These are phyloP conservation scores for Corapipo altera DNA, from an alignment of 2,113 vertebrate species.

Conservation along the genomic window DNA sequence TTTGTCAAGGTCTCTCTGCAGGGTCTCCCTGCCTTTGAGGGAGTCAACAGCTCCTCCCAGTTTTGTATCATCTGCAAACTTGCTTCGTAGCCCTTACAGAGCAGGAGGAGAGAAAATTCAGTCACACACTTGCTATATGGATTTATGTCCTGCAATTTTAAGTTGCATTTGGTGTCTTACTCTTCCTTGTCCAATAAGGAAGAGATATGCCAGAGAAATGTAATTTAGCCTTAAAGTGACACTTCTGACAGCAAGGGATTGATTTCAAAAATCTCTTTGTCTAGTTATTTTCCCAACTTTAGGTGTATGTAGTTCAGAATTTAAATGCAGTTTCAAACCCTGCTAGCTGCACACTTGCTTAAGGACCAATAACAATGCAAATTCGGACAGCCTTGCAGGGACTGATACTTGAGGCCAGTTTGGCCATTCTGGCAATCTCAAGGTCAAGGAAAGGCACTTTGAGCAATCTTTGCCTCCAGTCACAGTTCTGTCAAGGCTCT, in stretches of 20 bases:
- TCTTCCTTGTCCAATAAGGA: background rate
- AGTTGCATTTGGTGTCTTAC: background rate
- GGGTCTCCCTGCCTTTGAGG: background rate
- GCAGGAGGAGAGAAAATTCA: background rate
- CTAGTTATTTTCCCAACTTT: background rate
- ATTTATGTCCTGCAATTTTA: background rate
- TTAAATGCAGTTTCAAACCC: background rate
- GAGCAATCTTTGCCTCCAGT: background rate
- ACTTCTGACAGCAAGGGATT: background rate
- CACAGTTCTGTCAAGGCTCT: background rate
- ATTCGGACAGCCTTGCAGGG: background rate
- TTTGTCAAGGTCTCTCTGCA: background rate
- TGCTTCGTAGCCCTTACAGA: background rate
- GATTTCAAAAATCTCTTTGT: background rate
- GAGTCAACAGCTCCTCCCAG: background rate
- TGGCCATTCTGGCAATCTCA: background rate
- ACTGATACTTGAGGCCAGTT: background rate
- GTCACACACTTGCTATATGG: background rate
- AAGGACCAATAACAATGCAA: background rate
- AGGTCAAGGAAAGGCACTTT: background rate
- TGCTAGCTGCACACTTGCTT: background rate
- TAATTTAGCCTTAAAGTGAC: background rate
- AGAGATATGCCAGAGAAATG: background rate
- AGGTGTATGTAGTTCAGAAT: background rate
- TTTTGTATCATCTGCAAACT: background rate